Base-by-base conservation (phyloP, 2,113 vertebrate genomes). In the Heterocephalus glaber region DNA sequence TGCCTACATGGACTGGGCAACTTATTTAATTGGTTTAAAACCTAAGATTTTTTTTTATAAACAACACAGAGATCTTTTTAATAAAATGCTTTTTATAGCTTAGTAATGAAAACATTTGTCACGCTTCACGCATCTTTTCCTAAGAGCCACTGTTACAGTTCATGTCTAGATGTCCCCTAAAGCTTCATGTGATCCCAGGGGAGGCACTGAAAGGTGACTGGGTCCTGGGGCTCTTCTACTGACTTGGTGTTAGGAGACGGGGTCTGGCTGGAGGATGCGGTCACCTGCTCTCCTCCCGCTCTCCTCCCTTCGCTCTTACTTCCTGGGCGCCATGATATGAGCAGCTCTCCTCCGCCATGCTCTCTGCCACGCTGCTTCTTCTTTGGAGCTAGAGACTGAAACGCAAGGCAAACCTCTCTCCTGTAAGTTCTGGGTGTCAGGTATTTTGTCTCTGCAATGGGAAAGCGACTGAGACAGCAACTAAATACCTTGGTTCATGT, bases 21-120 rank as follows among this genome's bases (percentile, higher is more conserved):
- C 80, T 95, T 97, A 26, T 80, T 94, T 80, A 90, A 84, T 80
- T 44, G 20, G n/a, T 56, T 94, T 77, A 88, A 96, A 85, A 63
- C 44, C 76, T 81, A 85, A 88, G 26, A 70, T 82, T 95, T 97
- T 82, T 95, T 97, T 88, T 52, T 80, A 2, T 70, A 89, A 9
- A 4, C 4, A 61, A 22, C 12, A 8, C 35, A 38, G 22, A 90
- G 28, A 38, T 63, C 47, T 70, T 76, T 58, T 58, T 58, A 19
- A 20, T 72, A 22, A 83, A 74, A 56, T 74, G 65, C 12, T 79
- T 58, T 38, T 7, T 82, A 38, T 76, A 65, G 65, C 95, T 96
- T 28, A 70, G 74, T 92, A 49, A 77, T 30, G 47, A 60, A 65
- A 68, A 84, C 2, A 52, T 38, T 24, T 91, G 47, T n/a, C 52